A percentile compares a stretch with the other conserved stretches of the same genome.
Evolutionary conservation across 2,113 vertebrate species (phyloP).

Genomic region (Piprites chloris): DNA sequence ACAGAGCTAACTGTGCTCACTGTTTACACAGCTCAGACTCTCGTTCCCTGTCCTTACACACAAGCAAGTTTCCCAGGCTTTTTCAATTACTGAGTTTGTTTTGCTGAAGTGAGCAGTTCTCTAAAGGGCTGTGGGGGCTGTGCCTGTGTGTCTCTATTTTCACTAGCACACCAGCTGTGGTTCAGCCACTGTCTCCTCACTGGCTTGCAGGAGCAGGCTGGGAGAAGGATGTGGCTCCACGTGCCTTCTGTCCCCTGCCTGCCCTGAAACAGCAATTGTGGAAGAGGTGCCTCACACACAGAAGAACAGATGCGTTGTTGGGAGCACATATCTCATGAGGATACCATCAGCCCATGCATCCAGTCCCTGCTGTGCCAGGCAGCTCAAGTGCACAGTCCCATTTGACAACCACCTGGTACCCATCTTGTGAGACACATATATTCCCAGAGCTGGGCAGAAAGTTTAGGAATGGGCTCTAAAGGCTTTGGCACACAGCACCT

Average conservation of each 20-base stretch:
- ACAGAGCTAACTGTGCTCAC: background rate
- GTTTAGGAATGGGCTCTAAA: background rate
- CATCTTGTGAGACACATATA: accelerated
- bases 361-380: background rate
- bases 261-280: background rate
- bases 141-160: background rate
- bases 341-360: background rate
- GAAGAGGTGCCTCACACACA: accelerated
- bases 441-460: background rate
- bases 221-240: background rate
- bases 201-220: background rate
- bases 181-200: background rate
- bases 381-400: background rate
- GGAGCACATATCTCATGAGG: background rate
- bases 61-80: background rate
- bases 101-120: background rate
- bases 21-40: background rate
- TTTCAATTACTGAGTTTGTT: background rate
- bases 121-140: background rate
- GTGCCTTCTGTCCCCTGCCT: background rate
- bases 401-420: background rate
- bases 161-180: background rate
- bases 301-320: accelerated
- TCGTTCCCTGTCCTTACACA: accelerated
- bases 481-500: background rate